Base-by-base conservation (phyloP, 2,797 vertebrate genomes). In the Arnoldichthys spilopterus region DNA sequence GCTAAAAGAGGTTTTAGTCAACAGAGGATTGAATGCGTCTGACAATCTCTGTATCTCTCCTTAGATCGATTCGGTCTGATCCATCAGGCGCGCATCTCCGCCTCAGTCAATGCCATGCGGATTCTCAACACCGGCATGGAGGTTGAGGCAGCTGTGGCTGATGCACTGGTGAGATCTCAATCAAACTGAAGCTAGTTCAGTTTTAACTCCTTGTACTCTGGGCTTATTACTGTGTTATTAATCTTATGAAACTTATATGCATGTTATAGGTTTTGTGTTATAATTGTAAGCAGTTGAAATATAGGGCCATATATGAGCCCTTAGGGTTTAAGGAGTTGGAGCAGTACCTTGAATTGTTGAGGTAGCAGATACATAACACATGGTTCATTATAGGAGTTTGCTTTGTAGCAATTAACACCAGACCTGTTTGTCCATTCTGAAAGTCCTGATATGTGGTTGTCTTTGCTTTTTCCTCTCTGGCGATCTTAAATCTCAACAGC, bases 121-220 rank as follows among this genome's bases (percentile, higher is more conserved):
- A 95, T 97, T 80, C 91, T 98, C 76, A 96, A 96, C 89, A 97
- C 96, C 0, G 97, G 96, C 84, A 96, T 96, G 0, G 96, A 98
- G 61, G 94, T 98, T 34, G 97, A 98, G 88, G 96, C 96, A 1
- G 97, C 97, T 0, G 95, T 98, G 5, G 97, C 97, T 0, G 96
- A 98, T 74, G 97, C 97, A 84, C 90, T 98, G 96, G 97, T 98
- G 90, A 86, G 89, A 74, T 28, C 24, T 22, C 26, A 3, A 18
- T n/a, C n/a, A 32, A 22, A 6, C 30, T 32, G 12, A 28, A 9
- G 61, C 43, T 40, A 1, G 32, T 2, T 9, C 6, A 7, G 30
- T 47, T 78, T 12, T 43, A 6, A 43, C 4, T 11, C 40, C 40
- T 43, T 11, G 1, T 1, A 43, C 18, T 26, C 15, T 49, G 47